Evolutionary conservation across 2,888 invertebrate genomes (phyloP).

Genomic region (Siphonodentalium dalli): DNA sequence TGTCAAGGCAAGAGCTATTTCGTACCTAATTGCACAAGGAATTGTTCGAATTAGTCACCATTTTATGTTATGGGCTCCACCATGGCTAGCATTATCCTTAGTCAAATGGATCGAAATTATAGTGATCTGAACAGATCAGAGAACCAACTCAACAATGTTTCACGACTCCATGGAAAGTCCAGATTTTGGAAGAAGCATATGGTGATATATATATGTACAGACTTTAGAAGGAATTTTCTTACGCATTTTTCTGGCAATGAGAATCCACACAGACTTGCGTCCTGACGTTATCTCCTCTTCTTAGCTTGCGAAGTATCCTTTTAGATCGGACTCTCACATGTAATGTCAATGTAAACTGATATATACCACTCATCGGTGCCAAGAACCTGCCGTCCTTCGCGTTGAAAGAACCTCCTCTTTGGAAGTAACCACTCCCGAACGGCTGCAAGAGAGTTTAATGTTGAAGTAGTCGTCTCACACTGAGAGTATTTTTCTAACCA

Average conservation of each 20-base stretch:
- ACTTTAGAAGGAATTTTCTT: slow-evolving; percentile 31
- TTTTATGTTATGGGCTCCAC: no score
- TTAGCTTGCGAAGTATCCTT: slow-evolving; percentile 29
- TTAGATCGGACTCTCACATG: slow-evolving; percentile 44
- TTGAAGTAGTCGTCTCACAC: no score
- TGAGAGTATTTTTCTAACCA: no score
- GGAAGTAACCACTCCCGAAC: slow-evolving; percentile 52
- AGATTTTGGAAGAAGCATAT: no score
- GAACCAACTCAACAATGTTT: no score
- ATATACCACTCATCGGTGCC: slow-evolving; percentile 52
- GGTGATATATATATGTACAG: not conserved
- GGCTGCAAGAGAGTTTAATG: slow-evolving; percentile 41
- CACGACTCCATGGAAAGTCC: no score
- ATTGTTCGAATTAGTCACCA: no score
- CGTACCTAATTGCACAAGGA: no score
- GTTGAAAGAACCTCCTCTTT: slow-evolving; percentile 48
- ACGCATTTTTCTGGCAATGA: slow-evolving; percentile 54
- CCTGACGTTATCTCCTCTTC: slow-evolving; percentile 41
- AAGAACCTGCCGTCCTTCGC: slow-evolving; percentile 50
- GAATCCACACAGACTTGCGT: slow-evolving; percentile 56
- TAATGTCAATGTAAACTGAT: slow-evolving; percentile 55
- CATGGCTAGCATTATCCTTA: no score
- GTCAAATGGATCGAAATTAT: no score
- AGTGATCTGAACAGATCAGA: no score
- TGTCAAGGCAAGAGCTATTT: no score